Evolutionary conservation across 2,797 vertebrate species (phyloP).

Genomic region (Sebastes cheni): DNA sequence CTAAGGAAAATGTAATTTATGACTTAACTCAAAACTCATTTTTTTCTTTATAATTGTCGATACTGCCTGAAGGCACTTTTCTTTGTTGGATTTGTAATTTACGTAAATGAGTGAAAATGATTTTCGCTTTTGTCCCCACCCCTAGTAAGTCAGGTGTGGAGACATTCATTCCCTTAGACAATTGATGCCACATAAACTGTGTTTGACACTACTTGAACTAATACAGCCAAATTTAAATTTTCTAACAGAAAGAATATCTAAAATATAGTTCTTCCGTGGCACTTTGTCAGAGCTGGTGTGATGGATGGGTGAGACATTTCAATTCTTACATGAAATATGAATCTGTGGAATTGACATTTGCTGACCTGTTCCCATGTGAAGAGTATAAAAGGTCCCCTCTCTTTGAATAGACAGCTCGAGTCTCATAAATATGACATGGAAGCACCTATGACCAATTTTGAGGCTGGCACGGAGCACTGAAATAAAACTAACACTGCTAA

Average conservation of each 20-base stretch:
- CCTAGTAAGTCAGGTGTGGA: conserved; percentile 61
- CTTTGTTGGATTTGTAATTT: conserved; percentile 72
- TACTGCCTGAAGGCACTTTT: conserved; percentile 63
- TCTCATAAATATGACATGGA: conserved; percentile 79
- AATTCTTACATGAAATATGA: conserved; percentile 72
- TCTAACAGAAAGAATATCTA: not conserved
- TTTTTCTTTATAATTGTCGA: conserved; percentile 66
- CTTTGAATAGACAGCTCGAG: conserved; percentile 69
- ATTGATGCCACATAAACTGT: conserved; percentile 21
- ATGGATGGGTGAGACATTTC: conserved; percentile 74
- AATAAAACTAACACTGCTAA: conserved; percentile 75
- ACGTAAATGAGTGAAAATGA: conserved; percentile 66
- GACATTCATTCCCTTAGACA: conserved; percentile 52
- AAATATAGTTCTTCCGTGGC: conserved; percentile 13
- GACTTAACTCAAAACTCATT: conserved; percentile 55
- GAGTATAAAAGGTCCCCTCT: conserved; percentile 72
- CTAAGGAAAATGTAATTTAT: conserved; percentile 67
- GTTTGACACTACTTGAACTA: conserved; percentile 32
- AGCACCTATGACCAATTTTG: conserved; percentile 70
- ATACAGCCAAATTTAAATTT: conserved; percentile 4
- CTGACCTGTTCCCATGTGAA: conserved; percentile 78
- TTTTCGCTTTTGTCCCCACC: conserved; percentile 43
- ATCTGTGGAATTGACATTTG: conserved; percentile 74
- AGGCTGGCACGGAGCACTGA: conserved; percentile 54
- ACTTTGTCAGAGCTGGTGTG: conserved; percentile 42